These are phyloP conservation scores for Axis porcinus DNA, from an alignment of 2,113 vertebrate species.

Conservation along the genomic window DNA sequence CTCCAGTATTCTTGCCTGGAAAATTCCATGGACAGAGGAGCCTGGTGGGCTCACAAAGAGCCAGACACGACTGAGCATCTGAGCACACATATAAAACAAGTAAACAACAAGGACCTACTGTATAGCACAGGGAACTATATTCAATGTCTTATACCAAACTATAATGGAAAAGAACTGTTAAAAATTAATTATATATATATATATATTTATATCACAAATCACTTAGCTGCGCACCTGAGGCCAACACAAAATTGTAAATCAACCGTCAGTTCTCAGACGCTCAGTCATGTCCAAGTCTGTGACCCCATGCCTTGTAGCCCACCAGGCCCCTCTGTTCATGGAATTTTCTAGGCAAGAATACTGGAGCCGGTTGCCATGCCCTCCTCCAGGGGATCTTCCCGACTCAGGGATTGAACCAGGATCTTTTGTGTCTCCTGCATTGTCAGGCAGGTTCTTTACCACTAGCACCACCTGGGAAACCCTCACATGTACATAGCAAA, in stretches of 20 bases:
- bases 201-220: background rate
- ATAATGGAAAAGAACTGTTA: background rate
- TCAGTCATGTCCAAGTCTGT: background rate
- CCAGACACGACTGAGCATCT: background rate
- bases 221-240: background rate
- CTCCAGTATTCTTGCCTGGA: background rate
- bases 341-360: background rate
- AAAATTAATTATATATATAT: background rate
- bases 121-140: background rate
- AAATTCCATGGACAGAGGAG: background rate
- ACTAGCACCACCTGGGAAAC: background rate
- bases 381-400: background rate
- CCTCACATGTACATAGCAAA: background rate
- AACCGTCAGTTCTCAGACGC: background rate
- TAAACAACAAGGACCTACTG: background rate
- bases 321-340: background rate
- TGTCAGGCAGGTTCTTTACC: background rate
- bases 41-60: background rate
- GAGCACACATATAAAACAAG: background rate
- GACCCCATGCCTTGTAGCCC: background rate
- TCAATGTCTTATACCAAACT: background rate
- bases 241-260: background rate
- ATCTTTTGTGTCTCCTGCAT: background rate
- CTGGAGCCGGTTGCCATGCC: background rate
- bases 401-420: background rate